These are phyloP conservation scores for Drosophila mimica DNA, from an alignment of 2,888 invertebrate species.

Conservation along the genomic window DNA sequence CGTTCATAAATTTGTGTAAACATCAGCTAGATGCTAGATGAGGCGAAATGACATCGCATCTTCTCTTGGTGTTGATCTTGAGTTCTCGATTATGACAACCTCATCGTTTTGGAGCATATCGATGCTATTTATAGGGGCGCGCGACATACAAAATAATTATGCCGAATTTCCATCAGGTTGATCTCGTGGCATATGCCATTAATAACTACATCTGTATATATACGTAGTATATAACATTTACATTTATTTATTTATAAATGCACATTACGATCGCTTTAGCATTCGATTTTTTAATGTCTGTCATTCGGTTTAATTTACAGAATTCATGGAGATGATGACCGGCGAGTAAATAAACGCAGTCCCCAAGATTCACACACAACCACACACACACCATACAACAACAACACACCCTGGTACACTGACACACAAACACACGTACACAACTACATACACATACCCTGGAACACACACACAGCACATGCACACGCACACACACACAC, in stretches of 20 bases:
- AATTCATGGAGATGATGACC: constrained; percentile 98
- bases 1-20: constrained; percentile 45
- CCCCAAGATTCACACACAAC: constrained; percentile 43
- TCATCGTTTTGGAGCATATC: constrained; percentile 76
- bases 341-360: constrained; percentile 89
- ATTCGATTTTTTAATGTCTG: constrained; percentile 54
- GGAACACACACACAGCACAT: not conserved
- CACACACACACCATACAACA: constrained; percentile 7
- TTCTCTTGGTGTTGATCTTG: constrained; percentile 63
- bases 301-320: constrained; percentile 87
- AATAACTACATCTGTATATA: not conserved
- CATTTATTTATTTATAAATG: constrained; percentile 57
- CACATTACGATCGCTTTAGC: constrained; percentile 22
- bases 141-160: constrained; percentile 19
- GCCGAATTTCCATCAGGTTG: constrained; percentile 24
- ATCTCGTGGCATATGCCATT: constrained; percentile 23
- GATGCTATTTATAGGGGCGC: constrained; percentile 63
- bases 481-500: constrained; percentile 9
- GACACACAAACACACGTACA: constrained; percentile 11
- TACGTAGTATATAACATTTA: constrained; percentile 39
- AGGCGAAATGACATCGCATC: constrained; percentile 28
- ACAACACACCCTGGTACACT: constrained; percentile 32
- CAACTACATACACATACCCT: constrained; percentile 28
- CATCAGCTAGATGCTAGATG: constrained; percentile 54
- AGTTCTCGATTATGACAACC: constrained; percentile 75